A percentile compares a stretch with the other conserved stretches of the same genome.
Conservation (phyloP, 2,113 vertebrate species). For the Menidia beryllina region DNA sequence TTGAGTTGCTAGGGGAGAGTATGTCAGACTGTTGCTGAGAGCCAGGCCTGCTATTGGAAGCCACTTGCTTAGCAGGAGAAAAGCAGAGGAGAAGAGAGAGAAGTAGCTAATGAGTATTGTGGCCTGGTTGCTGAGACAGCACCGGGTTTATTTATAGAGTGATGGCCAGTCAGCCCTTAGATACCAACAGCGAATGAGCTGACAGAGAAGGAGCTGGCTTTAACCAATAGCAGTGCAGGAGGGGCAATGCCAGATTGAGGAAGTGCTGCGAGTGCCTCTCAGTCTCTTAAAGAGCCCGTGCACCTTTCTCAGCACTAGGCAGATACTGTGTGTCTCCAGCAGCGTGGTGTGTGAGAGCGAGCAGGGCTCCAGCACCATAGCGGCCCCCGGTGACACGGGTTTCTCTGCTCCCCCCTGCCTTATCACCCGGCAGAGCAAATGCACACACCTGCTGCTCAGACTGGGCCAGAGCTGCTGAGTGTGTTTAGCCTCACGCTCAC, state of each 20-base stretch:
- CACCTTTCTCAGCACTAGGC: slow-evolving; percentile 77
- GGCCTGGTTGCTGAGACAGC: slow-evolving; percentile 87
- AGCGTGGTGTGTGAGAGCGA: slow-evolving; percentile 56
- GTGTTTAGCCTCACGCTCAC: no score
- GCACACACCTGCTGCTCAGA: neutral
- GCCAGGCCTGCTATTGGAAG: slow-evolving; percentile 70
- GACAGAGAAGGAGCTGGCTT: slow-evolving; percentile 71
- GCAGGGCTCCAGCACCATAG: slow-evolving; percentile 50
- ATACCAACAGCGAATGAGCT: slow-evolving; percentile 86
- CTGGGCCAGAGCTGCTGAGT: no score
- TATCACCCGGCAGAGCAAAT: slow-evolving; percentile 22
- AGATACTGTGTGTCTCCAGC: slow-evolving; percentile 63
- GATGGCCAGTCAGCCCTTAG: slow-evolving; percentile 86
- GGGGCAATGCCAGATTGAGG: slow-evolving; percentile 80
- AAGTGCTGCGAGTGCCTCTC: slow-evolving; percentile 80
- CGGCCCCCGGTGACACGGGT: slow-evolving; percentile 27
- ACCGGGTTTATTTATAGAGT: slow-evolving; percentile 89
- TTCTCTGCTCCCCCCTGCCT: slow-evolving; percentile 25
- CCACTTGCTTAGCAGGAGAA: slow-evolving; percentile 65
- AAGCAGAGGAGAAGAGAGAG: slow-evolving; percentile 67
- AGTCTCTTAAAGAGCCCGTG: slow-evolving; percentile 81
- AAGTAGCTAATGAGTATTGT: slow-evolving; percentile 77
- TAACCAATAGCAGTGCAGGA: slow-evolving; percentile 76
- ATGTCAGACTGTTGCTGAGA: slow-evolving; percentile 62
- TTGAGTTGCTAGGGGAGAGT: slow-evolving; percentile 76